Base-by-base conservation (phyloP, 2,113 vertebrate genomes). In the Chaetura pelagica region DNA sequence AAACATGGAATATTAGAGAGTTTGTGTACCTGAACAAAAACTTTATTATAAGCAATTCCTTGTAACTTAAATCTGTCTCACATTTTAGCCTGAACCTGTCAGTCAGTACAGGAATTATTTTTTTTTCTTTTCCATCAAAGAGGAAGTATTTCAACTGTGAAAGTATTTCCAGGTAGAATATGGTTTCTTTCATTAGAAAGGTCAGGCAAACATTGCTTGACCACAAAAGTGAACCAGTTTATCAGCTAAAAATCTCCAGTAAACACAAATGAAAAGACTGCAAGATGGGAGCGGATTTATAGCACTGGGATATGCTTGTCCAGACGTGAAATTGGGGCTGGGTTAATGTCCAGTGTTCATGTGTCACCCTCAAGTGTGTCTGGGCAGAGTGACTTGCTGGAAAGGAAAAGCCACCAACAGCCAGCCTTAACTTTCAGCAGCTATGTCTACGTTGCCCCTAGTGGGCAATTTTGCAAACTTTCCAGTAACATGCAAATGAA, bases 401-500 rank as follows among this genome's bases (percentile, higher is more conserved):
- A 30, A 85, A 68, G 91, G 71, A 80, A 51, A 46, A 51, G 7
- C 15, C 27, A 27, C 7, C 24, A 3, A 5, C 12, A 51, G 80
- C 61, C 78, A 78, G 55, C 59, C 11, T 64, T 13, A 7, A 26
- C 75, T 90, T 74, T 52, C n/a, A 46, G 59, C 9, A 51, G 52
- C 38, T 63, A 9, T 0, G 0, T 22, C 69, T 71, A 73, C 59
- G 0, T 27, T 48, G 74, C 74, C 72, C 59, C 19, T 7, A 63
- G 88, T 35, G 15, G 79, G 90, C 23, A 14, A n/a, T 68, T 88
- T 11, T 86, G 86, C 90, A 92, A 3, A 52, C 63, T 74, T 86
- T 44, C 82, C 87, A 91, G 67, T 48, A 46, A 67, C 92, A 86
- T 93, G 93, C 72, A 94, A 75, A 78, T 81, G 64, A 81, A 74